Evolutionary conservation across 2,888 invertebrate species (phyloP), one percentile per base, ranked within the genome.

Genomic region (Cacoxenus indagator): DNA sequence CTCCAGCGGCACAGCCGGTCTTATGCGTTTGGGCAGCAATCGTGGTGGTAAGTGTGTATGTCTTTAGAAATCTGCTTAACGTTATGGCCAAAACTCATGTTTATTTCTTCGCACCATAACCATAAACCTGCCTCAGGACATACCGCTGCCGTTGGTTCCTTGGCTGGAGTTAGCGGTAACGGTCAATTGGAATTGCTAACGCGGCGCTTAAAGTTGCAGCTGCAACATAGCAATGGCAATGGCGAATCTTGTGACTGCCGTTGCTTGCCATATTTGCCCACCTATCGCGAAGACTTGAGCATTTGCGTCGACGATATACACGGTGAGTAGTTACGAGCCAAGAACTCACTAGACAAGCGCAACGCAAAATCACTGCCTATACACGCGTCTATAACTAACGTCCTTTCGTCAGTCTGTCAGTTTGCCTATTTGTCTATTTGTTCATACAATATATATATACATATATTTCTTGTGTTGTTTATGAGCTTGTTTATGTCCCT

Each of bases 271-370:
- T 92, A 93, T 76, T 90, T 93, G 72, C 94, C 94, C 4, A 92
- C 94, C 66, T 96, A 94, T 89, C 91, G 96, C 72, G 96, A 96
- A 87, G 96, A 96, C 87, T 89, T 93, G 75, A 92, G 92, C 78
- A 92, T 95, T 76, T 96, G 96, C 87, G 95, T 96, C 75, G 94
- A 95, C 86, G 94, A 95, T 85, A 91, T 96, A 77, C 93, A 94
- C 87, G 96, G 96, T 95, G 86, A 91, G 91, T 82, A 27, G 11
- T 27, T 27, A 29, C 54, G 31, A 51, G 22, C 54, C 54, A 37
- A 29, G 17, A 59, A 59, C 11, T 59, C 26, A 59, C 31, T 31
- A 59, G 29, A 31, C 59, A 59, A 59, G 31, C 31, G 19, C 19
- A 9, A n/a, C 11, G 14, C 17, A 55, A 26, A 55, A n/a, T n/a